A percentile compares a stretch with the other conserved stretches of the same genome.
Conservation (phyloP, 1,140 invertebrate species). For the Pseudachorutes palmiensis region DNA sequence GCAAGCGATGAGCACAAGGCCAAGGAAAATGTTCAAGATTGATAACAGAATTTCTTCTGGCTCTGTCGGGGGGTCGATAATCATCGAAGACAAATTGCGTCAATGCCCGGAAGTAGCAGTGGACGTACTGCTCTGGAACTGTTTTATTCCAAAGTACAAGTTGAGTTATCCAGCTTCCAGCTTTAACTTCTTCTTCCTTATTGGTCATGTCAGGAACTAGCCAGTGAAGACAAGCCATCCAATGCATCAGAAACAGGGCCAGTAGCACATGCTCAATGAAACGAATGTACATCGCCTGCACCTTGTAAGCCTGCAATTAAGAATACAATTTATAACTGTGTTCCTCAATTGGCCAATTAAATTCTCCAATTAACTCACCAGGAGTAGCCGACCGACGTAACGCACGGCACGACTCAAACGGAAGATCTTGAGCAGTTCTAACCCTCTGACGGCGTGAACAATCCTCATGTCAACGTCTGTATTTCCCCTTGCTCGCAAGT, state of each 20-base stretch:
- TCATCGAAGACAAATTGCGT: conserved; percentile 22
- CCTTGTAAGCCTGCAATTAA: conserved; percentile 20
- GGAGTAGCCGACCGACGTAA: conserved; percentile 24
- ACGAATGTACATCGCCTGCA: conserved; percentile 24
- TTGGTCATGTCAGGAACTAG: conserved; percentile 20
- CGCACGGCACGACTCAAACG: conserved; percentile 20
- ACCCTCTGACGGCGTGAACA: conserved; percentile 7
- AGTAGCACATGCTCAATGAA: conserved; percentile 22
- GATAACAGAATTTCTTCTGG: conserved; percentile 24
- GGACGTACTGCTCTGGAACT: conserved; percentile 17
- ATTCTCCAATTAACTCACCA: conserved; percentile 23
- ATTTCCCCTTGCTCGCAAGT: too few relatives aligned
- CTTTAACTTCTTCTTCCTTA: background rate
- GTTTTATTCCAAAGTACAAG: conserved; percentile 21
- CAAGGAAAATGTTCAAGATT: conserved; percentile 23
- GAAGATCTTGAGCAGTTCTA: conserved; percentile 26
- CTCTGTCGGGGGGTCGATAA: conserved; percentile 11
- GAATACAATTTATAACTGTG: too few relatives aligned
- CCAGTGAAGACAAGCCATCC: conserved; percentile 31
- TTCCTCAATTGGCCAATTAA: too few relatives aligned
- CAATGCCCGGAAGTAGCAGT: conserved; percentile 21
- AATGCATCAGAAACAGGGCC: conserved; percentile 21
- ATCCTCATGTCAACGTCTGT: background rate
- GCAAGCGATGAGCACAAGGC: conserved; percentile 20
- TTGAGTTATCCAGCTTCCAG: conserved; percentile 26